Conservation (phyloP, 2,888 invertebrate species). For the Onthophagus sagittarius region DNA sequence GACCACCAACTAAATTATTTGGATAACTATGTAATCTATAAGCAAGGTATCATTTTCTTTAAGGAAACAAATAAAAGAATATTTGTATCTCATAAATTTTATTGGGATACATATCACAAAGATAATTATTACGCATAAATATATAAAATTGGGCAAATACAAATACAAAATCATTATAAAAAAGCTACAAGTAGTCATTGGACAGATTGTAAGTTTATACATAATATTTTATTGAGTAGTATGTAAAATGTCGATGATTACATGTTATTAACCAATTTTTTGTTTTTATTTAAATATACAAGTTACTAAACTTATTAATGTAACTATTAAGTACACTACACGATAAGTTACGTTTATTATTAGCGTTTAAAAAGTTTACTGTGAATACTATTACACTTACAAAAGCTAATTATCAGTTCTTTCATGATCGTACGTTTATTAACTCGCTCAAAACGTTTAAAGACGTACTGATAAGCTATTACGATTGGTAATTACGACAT, state of each 20-base stretch:
- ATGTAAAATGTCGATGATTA: not conserved
- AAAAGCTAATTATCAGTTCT: not conserved
- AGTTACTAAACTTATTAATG: not conserved
- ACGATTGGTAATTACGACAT: not conserved
- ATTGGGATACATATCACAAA: constrained; percentile 49
- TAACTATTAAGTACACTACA: not conserved
- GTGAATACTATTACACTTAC: not conserved
- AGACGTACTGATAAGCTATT: not conserved
- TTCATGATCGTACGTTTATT: not conserved
- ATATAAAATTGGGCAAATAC: constrained; percentile 45
- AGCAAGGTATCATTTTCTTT: too few species aligned
- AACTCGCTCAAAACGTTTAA: not conserved
- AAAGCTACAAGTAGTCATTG: constrained; percentile 42
- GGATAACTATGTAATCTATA: too few species aligned
- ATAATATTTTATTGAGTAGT: constrained; percentile 11
- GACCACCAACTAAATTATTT: too few species aligned
- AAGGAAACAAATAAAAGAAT: not conserved
- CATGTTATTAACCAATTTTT: not conserved
- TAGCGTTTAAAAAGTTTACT: not conserved
- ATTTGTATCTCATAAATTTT: constrained; percentile 23
- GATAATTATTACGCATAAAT: constrained; percentile 45
- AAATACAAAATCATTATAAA: constrained; percentile 47
- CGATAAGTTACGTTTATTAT: not conserved
- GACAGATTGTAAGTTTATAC: constrained; percentile 40
- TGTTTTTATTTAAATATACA: not conserved